Evolutionary conservation across 2,113 vertebrate species (phyloP), one percentile per base, ranked within the genome.

Genomic region (Campylorhamphus procurvoides): DNA sequence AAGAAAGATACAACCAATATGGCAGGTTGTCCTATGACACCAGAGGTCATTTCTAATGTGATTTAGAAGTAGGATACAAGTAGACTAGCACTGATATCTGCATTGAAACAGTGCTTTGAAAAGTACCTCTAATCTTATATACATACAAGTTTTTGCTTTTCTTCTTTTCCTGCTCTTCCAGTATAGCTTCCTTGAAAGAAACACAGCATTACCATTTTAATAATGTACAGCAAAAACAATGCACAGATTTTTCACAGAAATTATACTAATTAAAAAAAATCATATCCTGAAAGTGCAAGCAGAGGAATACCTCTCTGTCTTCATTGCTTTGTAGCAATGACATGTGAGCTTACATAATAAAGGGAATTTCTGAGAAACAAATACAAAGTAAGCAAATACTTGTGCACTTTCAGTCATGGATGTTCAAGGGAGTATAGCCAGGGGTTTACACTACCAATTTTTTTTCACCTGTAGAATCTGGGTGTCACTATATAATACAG

Each of bases 151-250:
- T 99, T 87, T 98, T 99, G 67, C 98, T 98, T 96, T 99, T 99
- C 97, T 99, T 99, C 98, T 99, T 99, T 77, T 99, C 99, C 84
- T 99, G 99, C 63, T 99, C 99, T 92, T 99, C 99, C 66, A 99
- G 77, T 84, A 99, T 99, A 13, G 99, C 99, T 95, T 99, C 99
- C 99, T 99, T 93, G 60, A 96, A 97, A 96, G 96, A 96, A 96
- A 97, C 69, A 94, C 69, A 96, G 39, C 42, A 46, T 93, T 75
- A 86, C 15, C 31, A 66, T 89, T 82, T 84, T 50, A 91, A 52
- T 76, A 91, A 63, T 2, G 17, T 78, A 87, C 59, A 78, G 53
- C 8, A 58, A 74, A 84, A 71, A 29, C 18, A 78, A 86, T 9
- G 19, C 42, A 66, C 42, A 6, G 35, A 23, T 67, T 10, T 91